Conservation (phyloP, 2,113 vertebrate species). For the Poecilia latipinna region DNA sequence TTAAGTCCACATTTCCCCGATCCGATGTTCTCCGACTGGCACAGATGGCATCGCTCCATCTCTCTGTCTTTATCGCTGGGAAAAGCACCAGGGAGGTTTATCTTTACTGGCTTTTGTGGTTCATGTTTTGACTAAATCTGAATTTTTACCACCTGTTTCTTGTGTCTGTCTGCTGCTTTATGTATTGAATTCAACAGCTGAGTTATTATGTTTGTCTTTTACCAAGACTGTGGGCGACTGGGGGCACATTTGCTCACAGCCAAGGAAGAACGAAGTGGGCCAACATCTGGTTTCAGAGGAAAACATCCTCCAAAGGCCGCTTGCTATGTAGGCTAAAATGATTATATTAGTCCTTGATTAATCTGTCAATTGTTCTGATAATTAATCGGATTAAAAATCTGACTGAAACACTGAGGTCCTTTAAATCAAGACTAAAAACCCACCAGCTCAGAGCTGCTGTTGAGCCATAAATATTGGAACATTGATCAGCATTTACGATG, state of each 20-base stretch:
- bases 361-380: no score
- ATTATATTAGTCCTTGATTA: no score
- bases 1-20: constrained; percentile 78
- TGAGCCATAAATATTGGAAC: no score
- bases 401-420: no score
- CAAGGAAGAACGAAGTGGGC: constrained; percentile 18
- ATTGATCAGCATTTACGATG: no score
- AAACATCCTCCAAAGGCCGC: constrained; percentile 17
- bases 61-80: constrained; percentile 23
- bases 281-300: constrained; percentile 16
- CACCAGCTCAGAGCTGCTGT: no score
- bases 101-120: not conserved
- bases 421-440: no score
- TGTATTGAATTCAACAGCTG: not conserved
- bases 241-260: constrained; percentile 14
- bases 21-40: constrained; percentile 56
- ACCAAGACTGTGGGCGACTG: constrained; percentile 9
- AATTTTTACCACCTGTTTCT: constrained; percentile 20
- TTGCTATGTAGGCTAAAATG: not conserved
- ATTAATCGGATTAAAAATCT: no score
- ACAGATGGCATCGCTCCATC: constrained; percentile 52
- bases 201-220: constrained; percentile 17
- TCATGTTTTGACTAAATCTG: constrained; percentile 19
- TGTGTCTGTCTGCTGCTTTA: constrained; percentile 3
- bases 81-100: constrained; percentile 30